Base-by-base conservation (phyloP, 2,797 vertebrate genomes). In the Allobates femoralis region DNA sequence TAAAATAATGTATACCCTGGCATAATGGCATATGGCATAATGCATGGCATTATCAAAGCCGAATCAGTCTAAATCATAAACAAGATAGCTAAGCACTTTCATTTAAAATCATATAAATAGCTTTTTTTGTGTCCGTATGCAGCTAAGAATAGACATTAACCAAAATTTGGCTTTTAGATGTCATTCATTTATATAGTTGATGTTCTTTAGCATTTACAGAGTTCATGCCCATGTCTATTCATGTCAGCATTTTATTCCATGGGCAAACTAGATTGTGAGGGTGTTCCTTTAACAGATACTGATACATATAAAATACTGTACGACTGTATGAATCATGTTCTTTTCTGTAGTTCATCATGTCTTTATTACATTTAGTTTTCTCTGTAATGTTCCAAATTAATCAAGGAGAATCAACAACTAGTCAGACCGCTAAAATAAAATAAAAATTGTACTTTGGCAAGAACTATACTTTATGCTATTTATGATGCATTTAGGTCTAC, bases 1-100 rank as follows among this genome's bases (percentile, higher is more conserved):
- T 50, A 77, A 64, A 77, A 77, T 60, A 76, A 66, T 77, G 23
- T 66, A 84, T 77, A 28, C 23, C 81, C 71, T 83, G 53, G 66
- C 67, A 82, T 32, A 81, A 81, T 51, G 19, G 50, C 51, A 82
- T 82, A 82, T 73, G 53, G 30, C 51, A 73, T 28, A 62, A 74
- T 60, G 67, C 34, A 62, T 60, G 69, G 55, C 81, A 74, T 73
- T 50, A 71, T 19, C 66, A 82, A 12, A 41, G 19, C 23, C 6
- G n/a, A 37, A 73, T 37, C 53, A 55, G 51, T 82, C 66, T 71
- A 34, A 82, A 82, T 71, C 28, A 81, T 69, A 51, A 69, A 71
- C 5, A 32, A 12, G 30, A 53, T 41, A 58, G 50, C 64, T 82
- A 82, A 71, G 66, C 66, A 56, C 28, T 71, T 56, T 37, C 21